Evolutionary conservation across 2,888 invertebrate genomes (phyloP).

Genomic region (Cheilosia soror): DNA sequence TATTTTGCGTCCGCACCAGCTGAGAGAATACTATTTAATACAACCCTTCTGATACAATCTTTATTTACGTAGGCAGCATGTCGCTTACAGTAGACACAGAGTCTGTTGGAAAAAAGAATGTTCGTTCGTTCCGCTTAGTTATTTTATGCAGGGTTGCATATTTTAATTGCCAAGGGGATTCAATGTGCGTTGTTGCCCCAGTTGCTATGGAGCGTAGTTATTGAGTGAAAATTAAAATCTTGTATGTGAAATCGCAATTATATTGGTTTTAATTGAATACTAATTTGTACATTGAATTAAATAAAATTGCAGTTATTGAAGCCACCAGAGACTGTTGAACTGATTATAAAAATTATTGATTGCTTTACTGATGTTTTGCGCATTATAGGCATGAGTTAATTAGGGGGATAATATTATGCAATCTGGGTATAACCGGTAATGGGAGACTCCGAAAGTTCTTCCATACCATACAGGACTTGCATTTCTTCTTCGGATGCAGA

Average conservation of each 20-base stretch:
- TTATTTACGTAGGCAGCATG: constrained; percentile 52
- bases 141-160: constrained; percentile 29
- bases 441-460: too few relatives aligned
- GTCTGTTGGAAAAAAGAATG: background rate
- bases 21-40: constrained; percentile 22
- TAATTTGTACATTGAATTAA: constrained; percentile 51
- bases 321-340: constrained; percentile 10
- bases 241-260: constrained; percentile 35
- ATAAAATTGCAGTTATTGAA: constrained; percentile 29
- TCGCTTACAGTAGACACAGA: constrained; percentile 8
- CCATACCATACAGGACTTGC: too few relatives aligned
- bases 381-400: background rate
- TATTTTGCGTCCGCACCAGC: constrained; percentile 24
- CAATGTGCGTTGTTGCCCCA: constrained; percentile 12
- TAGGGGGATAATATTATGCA: background rate
- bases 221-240: constrained; percentile 33
- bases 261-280: constrained; percentile 59
- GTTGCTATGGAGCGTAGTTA: constrained; percentile 11
- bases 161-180: constrained; percentile 35
- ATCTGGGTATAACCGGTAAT: too few relatives aligned
- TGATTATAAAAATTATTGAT: background rate
- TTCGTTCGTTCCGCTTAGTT: constrained; percentile 43
- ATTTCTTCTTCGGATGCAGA: too few relatives aligned
- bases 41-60: constrained; percentile 32
- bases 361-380: background rate